These are phyloP conservation scores for Drosophila nr. fundita DNA, from an alignment of 2,888 invertebrate species.

Conservation along the genomic window DNA sequence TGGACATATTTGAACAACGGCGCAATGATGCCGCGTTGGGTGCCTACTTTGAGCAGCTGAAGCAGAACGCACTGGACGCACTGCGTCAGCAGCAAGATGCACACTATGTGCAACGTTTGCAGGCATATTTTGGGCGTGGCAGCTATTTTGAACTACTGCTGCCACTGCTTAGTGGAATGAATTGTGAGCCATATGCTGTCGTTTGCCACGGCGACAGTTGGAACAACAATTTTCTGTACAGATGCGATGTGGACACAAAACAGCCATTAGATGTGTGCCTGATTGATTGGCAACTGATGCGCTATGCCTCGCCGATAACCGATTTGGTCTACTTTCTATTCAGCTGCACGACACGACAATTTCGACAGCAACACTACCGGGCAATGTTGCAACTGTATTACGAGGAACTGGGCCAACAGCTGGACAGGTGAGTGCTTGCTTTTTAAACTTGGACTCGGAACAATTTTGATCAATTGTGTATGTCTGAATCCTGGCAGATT, in stretches of 20 bases:
- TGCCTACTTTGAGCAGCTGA: constrained; percentile 71
- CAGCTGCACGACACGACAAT: constrained; percentile 71
- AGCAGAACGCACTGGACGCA: constrained; percentile 60
- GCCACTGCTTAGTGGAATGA: constrained; percentile 53
- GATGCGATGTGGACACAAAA: constrained; percentile 35
- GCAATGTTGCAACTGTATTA: constrained; percentile 77
- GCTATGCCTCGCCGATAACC: constrained; percentile 81
- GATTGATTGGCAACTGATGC: constrained; percentile 83
- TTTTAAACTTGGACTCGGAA: no score
- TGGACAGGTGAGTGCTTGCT: constrained; percentile 60
- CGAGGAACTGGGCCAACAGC: constrained; percentile 57
- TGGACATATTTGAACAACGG: constrained; percentile 75
- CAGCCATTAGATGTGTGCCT: constrained; percentile 62
- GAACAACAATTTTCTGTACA: constrained; percentile 83
- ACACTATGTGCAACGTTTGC: constrained; percentile 45
- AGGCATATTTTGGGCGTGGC: constrained; percentile 55
- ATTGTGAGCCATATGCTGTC: constrained; percentile 81
- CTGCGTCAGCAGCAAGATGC: constrained; percentile 51
- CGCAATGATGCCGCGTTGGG: constrained; percentile 59
- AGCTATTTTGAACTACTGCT: constrained; percentile 64
- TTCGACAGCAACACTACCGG: constrained; percentile 69
- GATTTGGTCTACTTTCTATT: constrained; percentile 82
- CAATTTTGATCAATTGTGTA: background rate
- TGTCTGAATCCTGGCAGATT: constrained; percentile 54
- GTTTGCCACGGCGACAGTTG: constrained; percentile 84